Percentiles rank a stretch among this genome's conserved stretches.
Conservation (phyloP, 2,888 invertebrate species). For the Cheilosia vernalis region DNA sequence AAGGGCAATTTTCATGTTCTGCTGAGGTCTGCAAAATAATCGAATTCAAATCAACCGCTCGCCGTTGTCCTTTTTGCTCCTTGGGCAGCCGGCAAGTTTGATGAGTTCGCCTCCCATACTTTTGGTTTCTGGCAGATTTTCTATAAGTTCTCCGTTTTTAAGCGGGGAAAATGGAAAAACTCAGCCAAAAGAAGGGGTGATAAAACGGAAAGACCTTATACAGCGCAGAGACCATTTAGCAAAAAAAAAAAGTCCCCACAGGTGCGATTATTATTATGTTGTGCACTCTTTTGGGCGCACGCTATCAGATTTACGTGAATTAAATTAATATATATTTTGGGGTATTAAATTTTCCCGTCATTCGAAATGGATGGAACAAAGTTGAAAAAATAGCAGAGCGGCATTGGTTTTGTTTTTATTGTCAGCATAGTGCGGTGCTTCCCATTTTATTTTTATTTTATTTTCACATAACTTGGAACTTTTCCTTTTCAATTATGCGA, state of each 20-base stretch:
- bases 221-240: conserved; percentile 26
- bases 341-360: conserved; percentile 7
- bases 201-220: conserved; percentile 7
- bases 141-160: conserved; percentile 46
- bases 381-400: neutral
- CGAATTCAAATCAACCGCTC: neutral
- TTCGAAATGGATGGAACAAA: too few species aligned
- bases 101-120: neutral
- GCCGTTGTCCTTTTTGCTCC: conserved; percentile 11
- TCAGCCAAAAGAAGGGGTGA: neutral
- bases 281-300: conserved; percentile 42
- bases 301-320: conserved; percentile 69
- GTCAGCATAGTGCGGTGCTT: neutral
- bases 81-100: conserved; percentile 32
- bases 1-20: conserved; percentile 60
- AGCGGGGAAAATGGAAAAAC: conserved; percentile 43
- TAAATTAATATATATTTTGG: conserved; percentile 31
- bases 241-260: conserved; percentile 42
- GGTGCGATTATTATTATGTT: conserved; percentile 52
- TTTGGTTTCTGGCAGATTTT: conserved; percentile 19
- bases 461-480: conserved; percentile 11
- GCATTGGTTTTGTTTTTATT: neutral
- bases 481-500: conserved; percentile 51
- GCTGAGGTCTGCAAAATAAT: conserved; percentile 44
- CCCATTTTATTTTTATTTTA: conserved; percentile 37